These are phyloP conservation scores for Hermetia illucens DNA, from an alignment of 1,140 invertebrate species.

Conservation along the genomic window DNA sequence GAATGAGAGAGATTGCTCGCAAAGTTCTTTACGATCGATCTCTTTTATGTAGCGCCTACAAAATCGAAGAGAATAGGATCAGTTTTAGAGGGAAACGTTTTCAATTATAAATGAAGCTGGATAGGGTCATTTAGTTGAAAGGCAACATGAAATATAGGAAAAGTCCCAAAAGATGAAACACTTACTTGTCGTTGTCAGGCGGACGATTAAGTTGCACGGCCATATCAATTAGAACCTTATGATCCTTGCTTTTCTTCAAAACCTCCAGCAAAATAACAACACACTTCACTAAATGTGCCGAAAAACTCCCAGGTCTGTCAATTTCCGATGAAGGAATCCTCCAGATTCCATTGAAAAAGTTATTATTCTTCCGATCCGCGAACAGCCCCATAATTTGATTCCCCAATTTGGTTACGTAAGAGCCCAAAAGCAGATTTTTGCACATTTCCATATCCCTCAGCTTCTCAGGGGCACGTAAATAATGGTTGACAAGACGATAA, in stretches of 20 bases:
- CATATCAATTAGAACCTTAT: conserved; percentile 64
- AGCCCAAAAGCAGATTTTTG: conserved; percentile 54
- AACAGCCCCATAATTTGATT: conserved; percentile 66
- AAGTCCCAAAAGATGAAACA: too few relatives aligned
- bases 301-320: conserved; percentile 81
- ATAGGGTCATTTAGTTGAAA: too few relatives aligned
- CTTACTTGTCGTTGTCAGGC: conserved; percentile 69
- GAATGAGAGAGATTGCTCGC: conserved; percentile 7
- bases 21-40: conserved; percentile 11
- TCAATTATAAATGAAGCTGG: too few relatives aligned
- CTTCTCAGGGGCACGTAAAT: conserved; percentile 52
- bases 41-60: conserved; percentile 13
- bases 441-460: conserved; percentile 52
- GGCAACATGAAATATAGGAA: too few relatives aligned
- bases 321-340: conserved; percentile 79
- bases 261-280: conserved; percentile 69
- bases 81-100: too few relatives aligned
- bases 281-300: conserved; percentile 77
- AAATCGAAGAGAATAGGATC: too few relatives aligned
- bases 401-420: conserved; percentile 45
- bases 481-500: conserved; percentile 74
- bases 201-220: conserved; percentile 60
- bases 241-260: conserved; percentile 61
- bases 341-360: conserved; percentile 93
- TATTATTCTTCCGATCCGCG: conserved; percentile 63